Base-by-base conservation (phyloP, 2,113 vertebrate species). In the Jaculus jaculus region DNA sequence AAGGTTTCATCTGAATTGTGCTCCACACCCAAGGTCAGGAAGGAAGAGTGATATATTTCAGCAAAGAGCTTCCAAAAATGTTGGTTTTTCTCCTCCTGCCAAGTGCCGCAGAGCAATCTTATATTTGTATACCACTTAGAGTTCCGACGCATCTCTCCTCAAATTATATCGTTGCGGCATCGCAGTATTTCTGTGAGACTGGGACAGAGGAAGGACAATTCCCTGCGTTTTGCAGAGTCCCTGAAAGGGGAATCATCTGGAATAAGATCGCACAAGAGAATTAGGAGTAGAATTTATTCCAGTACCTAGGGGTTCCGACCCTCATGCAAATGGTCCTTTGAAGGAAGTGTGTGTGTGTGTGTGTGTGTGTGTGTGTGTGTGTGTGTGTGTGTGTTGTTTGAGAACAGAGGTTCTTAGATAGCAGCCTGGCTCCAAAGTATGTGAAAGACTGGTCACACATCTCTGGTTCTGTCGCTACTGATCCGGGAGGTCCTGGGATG, bases 1-100 rank as follows among this genome's bases (percentile, higher is more conserved):
- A 97, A 98, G 92, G 96, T 96, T 96, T 96, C 97, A 82, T 97
- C 96, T 94, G 95, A 97, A 97, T 96, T 95, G 94, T 94, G 94
- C 95, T 85, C 96, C n/a, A 71, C 82, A 95, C 95, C 97, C 97
- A 97, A 97, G 98, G 98, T 98, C 95, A 69, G 95, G 89, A 47
- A 97, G 93, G 92, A 96, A 96, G 95, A 96, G 66, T 87, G 77
- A 94, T 93, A 94, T 78, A 74, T 95, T 93, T 96, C 1, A 0
- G 86, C 71, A 58, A 89, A 94, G 86, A 96, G 86, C 95, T 96
- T 97, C 94, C 54, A 74, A 89, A 96, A 94, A 34, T 96, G 96
- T 97, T 97, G 95, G 84, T 89, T 96, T 92, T 96, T 81, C 79
- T 94, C 90, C 75, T 80, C 72, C 68, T 87, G 84, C 90, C 84